Evolutionary conservation across 2,113 vertebrate species (phyloP).

Genomic region (Microcebus ravelobensis): DNA sequence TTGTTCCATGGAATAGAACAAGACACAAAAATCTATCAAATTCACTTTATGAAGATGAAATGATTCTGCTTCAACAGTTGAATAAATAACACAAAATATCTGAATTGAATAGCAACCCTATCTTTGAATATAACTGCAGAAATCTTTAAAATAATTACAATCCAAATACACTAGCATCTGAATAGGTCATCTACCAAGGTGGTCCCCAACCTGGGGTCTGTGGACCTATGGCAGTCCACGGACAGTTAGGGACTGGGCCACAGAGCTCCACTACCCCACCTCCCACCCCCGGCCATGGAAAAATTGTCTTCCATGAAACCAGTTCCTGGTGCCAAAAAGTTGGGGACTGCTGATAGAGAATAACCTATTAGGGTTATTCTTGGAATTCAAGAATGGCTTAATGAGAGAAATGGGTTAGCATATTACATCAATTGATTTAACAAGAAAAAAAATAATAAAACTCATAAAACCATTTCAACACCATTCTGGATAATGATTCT

Average conservation of each 20-base stretch:
- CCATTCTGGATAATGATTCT: not conserved
- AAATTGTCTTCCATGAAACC: too few relatives aligned
- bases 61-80: not conserved
- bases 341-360: too few relatives aligned
- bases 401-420: not conserved
- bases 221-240: too few relatives aligned
- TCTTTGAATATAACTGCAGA: not conserved
- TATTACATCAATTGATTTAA: not conserved
- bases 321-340: too few relatives aligned
- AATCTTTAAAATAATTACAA: not conserved
- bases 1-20: not conserved
- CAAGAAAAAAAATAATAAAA: slow-evolving; percentile 5
- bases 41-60: not conserved
- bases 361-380: not conserved
- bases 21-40: not conserved
- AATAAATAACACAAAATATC: not conserved
- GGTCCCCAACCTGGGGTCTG: too few relatives aligned
- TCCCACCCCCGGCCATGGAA: too few relatives aligned
- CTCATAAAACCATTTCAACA: not conserved
- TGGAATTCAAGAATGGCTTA: slow-evolving; percentile 45
- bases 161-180: not conserved
- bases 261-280: too few relatives aligned
- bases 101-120: not conserved
- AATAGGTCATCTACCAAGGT: not conserved
- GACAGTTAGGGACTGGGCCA: too few relatives aligned